A percentile compares a stretch with the other conserved stretches of the same genome.
phyloP scores from a whole-genome alignment of 2,113 vertebrate genomes.

The Pteronura brasiliensis region DNA sequence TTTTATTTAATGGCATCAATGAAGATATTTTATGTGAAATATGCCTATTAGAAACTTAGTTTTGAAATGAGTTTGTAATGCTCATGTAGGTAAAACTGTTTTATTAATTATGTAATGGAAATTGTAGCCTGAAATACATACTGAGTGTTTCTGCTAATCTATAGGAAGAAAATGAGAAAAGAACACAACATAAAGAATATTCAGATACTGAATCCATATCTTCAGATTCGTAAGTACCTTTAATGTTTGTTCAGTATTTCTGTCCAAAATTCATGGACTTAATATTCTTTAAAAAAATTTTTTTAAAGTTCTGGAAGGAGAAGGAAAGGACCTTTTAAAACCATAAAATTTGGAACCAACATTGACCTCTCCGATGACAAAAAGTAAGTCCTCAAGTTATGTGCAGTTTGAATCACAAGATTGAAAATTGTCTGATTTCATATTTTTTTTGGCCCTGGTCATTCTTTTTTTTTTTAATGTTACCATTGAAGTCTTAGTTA shows the following conservation, averaged over 20 bases:
- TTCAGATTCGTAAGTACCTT: constrained; percentile 88
- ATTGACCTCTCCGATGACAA: constrained; percentile 96
- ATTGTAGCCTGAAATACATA: not conserved
- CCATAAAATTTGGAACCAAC: constrained; percentile 97
- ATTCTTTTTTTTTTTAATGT: not conserved
- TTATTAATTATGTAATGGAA: not conserved
- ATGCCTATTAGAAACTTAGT: not conserved
- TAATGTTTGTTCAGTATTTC: not conserved
- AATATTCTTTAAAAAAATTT: not conserved
- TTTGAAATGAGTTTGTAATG: not conserved
- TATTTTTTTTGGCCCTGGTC: not conserved
- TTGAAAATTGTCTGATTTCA: not conserved
- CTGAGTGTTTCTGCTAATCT: not conserved
- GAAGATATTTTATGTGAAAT: not conserved
- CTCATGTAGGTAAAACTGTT: not conserved
- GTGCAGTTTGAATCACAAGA: not conserved
- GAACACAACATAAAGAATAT: constrained; percentile 91
- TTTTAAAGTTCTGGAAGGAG: constrained; percentile 86
- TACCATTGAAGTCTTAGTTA: not conserved
- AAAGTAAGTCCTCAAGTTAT: constrained; percentile 87
- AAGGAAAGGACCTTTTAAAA: constrained; percentile 93
- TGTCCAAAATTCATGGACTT: not conserved
- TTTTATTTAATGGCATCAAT: not conserved
- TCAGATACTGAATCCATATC: constrained; percentile 90
- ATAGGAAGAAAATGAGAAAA: constrained; percentile 97